phyloP scores from a whole-genome alignment of 2,888 invertebrate genomes.

The Crepidodera aurea region DNA sequence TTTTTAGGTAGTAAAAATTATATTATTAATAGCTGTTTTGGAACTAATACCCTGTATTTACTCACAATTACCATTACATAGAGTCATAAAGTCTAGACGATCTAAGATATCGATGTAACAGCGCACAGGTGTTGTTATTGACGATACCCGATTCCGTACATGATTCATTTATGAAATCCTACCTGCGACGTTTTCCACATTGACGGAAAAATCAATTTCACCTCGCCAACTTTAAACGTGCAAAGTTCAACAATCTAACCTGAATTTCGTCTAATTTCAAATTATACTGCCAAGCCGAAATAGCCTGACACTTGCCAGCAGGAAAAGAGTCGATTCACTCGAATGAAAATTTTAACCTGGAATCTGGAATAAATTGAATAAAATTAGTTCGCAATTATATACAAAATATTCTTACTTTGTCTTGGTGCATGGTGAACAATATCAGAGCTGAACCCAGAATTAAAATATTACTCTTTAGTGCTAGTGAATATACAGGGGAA shows the following conservation, averaged over 20 bases:
- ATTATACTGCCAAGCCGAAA: neutral
- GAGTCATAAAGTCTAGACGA: constrained; percentile 2
- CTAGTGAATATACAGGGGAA: too few species aligned
- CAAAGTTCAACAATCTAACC: constrained; percentile 8
- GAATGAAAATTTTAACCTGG: too few species aligned
- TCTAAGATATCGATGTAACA: neutral
- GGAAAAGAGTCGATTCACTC: too few species aligned
- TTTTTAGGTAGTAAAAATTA: too few species aligned
- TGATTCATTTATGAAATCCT: constrained; percentile 10
- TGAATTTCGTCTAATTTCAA: constrained; percentile 3
- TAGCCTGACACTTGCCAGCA: neutral
- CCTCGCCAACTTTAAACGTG: neutral
- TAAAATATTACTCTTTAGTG: too few species aligned
- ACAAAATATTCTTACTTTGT: too few species aligned
- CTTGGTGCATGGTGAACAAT: too few species aligned
- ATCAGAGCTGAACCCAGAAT: too few species aligned
- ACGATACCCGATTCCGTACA: constrained; percentile 2
- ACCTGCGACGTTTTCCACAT: neutral
- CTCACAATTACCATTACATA: neutral
- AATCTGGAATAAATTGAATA: too few species aligned
- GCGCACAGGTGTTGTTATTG: constrained; percentile 2
- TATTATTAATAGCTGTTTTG: too few species aligned
- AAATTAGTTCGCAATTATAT: too few species aligned
- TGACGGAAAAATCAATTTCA: constrained; percentile 8
- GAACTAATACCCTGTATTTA: neutral